Percentiles rank a stretch among this genome's conserved stretches.
Evolutionary conservation across 1,140 invertebrate genomes (phyloP).

Genomic region (Drosophila setifemur): DNA sequence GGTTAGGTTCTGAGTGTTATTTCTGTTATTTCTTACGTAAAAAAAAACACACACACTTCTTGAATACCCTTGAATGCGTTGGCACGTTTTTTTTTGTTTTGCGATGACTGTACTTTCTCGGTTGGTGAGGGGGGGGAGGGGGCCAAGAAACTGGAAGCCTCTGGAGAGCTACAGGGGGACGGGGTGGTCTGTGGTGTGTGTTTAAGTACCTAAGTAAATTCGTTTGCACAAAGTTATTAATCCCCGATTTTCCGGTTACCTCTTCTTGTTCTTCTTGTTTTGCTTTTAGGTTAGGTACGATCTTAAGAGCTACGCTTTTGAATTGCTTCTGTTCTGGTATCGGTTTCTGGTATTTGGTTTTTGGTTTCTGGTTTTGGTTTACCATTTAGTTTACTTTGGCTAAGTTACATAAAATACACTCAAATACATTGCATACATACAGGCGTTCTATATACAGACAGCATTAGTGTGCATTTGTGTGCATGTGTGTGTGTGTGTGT

Average conservation of each 20-base stretch:
- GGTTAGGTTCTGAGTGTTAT: conserved; percentile 3
- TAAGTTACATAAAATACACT: conserved; percentile 61
- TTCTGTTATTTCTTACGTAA: neutral
- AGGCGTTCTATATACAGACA: conserved; percentile 46
- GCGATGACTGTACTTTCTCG: neutral
- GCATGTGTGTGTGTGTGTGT: neutral
- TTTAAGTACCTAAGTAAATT: conserved; percentile 73
- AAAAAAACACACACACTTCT: conserved; percentile 13
- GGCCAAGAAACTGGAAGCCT: conserved; percentile 15
- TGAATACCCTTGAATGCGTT: conserved; percentile 36
- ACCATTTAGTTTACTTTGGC: conserved; percentile 7
- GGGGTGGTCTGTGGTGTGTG: conserved; percentile 21
- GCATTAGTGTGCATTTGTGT: conserved; percentile 10
- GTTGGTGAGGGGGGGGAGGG: neutral
- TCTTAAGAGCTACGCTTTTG: conserved; percentile 53
- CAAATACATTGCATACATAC: conserved; percentile 36
- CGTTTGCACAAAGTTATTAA: conserved; percentile 57
- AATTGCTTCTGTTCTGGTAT: conserved; percentile 48
- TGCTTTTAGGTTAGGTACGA: conserved; percentile 20
- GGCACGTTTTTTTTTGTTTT: conserved; percentile 9
- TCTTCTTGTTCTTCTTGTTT: neutral
- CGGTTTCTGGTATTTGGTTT: neutral
- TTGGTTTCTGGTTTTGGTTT: conserved; percentile 6
- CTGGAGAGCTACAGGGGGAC: conserved; percentile 1
- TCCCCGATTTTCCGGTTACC: neutral